Base-by-base conservation (phyloP, 30 jellyfish, hydroid and myxozoan genomes). In the Turritopsis dohrnii region DNA sequence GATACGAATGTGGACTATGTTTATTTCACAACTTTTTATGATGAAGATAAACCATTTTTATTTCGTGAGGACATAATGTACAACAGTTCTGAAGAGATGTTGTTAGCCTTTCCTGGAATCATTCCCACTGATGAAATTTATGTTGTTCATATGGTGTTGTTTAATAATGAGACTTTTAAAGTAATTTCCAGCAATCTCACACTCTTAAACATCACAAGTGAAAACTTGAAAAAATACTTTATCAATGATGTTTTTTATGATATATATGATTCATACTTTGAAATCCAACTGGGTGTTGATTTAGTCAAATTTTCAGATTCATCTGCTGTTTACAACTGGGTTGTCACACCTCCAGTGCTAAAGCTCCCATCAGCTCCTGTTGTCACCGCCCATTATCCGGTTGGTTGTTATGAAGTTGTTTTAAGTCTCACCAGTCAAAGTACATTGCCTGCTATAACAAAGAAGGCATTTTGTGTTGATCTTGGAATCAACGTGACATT, bases 271-370 rank as follows among this genome's bases (percentile, higher is more conserved):
- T 3, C 60, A 3, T 13, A 41, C 60, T 41, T 41, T 41, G 60
- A 41, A 41, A 13, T 41, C 5, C 9, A 41, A 41, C 13, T 41
- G 13, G 60, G 60, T 3, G 60, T 41, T 13, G 9, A 3, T 41
- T 41, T 41, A 13, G 60, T 41, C 9, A 5, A 41, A 13, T 41
- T 41, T 41, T 5, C 60, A 41, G 60, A 41, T 41, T 3, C 60
- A 41, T 41, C 60, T 41, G 60, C 60, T 41, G 9, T 41, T 69
- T 69, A 69, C 77, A 69, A 69, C 30, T 69, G 77, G 77, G 19
- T 19, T n/a, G 19, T 69, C 30, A 69, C 13, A 5, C 60, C 60
- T 3, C 60, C 77, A 69, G 77, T n/a, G 19, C 77, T 7, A 8
- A 23, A 19, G 8, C 28, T 8, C 22, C 30, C 77, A 19, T n/a